phyloP scores from a whole-genome alignment of 2,113 vertebrate genomes.

The Burhinus bistriatus region DNA sequence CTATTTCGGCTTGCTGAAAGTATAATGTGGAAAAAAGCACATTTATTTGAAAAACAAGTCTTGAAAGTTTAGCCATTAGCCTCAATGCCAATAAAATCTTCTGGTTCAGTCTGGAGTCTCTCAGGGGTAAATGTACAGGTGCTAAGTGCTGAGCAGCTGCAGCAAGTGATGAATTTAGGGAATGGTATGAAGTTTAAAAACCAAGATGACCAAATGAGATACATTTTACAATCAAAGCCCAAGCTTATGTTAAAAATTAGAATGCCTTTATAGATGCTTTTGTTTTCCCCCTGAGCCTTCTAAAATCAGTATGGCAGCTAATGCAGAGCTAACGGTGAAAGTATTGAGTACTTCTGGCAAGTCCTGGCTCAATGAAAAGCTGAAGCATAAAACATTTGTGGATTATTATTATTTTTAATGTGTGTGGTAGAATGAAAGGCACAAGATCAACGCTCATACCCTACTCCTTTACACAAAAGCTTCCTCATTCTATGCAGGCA shows the following conservation, averaged over 20 bases:
- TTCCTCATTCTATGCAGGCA: not conserved
- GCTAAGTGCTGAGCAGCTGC: constrained; percentile 71
- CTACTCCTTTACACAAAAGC: not conserved
- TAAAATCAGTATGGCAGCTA: constrained; percentile 68
- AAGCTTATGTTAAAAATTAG: constrained; percentile 74
- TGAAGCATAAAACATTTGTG: not conserved
- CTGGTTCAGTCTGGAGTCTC: constrained; percentile 56
- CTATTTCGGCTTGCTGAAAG: constrained; percentile 57
- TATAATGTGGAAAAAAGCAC: constrained; percentile 56
- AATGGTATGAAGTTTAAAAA: constrained; percentile 67
- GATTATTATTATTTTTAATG: not conserved
- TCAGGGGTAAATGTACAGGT: constrained; percentile 71
- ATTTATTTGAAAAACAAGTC: constrained; percentile 77
- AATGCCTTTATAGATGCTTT: constrained; percentile 69
- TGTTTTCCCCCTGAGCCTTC: constrained; percentile 68
- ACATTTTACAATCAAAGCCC: constrained; percentile 66
- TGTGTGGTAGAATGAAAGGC: not conserved
- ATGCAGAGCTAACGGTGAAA: constrained; percentile 20
- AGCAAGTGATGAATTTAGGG: constrained; percentile 65
- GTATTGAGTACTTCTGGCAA: not conserved
- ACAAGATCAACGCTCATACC: not conserved
- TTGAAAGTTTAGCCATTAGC: constrained; percentile 72
- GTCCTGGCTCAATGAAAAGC: not conserved
- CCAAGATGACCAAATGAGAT: constrained; percentile 72
- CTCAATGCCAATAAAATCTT: constrained; percentile 64